Conservation (phyloP, 2,113 vertebrate species). For the Pseudorhombus dupliciocellatus region DNA sequence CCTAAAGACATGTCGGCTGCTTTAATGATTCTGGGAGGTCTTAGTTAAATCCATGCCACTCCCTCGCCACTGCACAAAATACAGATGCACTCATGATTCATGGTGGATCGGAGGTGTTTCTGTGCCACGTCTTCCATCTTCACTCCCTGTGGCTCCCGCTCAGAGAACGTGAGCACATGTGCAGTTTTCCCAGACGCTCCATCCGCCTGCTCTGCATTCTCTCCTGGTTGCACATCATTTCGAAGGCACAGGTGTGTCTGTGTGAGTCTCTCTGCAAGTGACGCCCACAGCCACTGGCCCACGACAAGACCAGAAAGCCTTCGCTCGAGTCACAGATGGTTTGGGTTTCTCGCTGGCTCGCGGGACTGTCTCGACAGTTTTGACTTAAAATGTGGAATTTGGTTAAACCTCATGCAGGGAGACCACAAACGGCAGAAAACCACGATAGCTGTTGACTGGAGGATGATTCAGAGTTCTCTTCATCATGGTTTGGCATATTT, state of each 20-base stretch:
- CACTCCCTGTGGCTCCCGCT: not conserved
- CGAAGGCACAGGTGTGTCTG: slow-evolving; percentile 25
- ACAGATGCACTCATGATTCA: not conserved
- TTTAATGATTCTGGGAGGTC: not conserved
- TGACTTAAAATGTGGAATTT: slow-evolving; percentile 30
- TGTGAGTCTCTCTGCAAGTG: slow-evolving; percentile 20
- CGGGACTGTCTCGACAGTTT: slow-evolving; percentile 23
- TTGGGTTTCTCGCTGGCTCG: slow-evolving; percentile 33
- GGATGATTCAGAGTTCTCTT: slow-evolving; percentile 25
- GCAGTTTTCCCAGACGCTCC: slow-evolving; percentile 10
- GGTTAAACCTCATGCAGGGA: slow-evolving; percentile 36
- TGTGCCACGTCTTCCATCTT: slow-evolving; percentile 4
- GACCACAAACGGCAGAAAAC: slow-evolving; percentile 40
- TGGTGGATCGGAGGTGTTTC: not conserved
- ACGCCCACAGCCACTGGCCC: slow-evolving; percentile 21
- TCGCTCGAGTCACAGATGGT: slow-evolving; percentile 51
- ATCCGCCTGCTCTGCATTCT: slow-evolving; percentile 11
- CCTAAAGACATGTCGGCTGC: too few species aligned
- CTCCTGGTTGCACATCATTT: slow-evolving; percentile 18
- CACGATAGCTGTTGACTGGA: slow-evolving; percentile 23
- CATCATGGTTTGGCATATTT: slow-evolving; percentile 43
- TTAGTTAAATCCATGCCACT: not conserved
- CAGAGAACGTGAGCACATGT: slow-evolving; percentile 6
- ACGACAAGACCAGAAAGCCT: slow-evolving; percentile 19
- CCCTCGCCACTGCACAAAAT: not conserved